These are phyloP conservation scores for Sminthurinus signatus DNA, from an alignment of 1,140 invertebrate species.

Conservation along the genomic window DNA sequence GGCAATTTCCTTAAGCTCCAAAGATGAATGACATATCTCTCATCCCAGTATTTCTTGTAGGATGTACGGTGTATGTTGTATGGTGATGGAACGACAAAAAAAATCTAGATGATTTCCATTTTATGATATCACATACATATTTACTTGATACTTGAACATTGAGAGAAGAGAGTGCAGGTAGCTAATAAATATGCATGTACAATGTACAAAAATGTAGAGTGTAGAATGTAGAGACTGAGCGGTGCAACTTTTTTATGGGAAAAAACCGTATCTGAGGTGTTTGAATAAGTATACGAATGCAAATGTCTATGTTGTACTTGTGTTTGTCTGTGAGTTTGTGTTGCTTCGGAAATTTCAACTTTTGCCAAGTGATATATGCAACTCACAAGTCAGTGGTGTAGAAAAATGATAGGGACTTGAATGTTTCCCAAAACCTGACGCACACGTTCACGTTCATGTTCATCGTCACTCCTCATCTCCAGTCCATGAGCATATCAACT, in stretches of 20 bases:
- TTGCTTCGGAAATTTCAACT: conserved; percentile 21
- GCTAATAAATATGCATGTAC: neutral
- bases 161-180: neutral
- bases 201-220: neutral
- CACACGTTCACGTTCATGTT: neutral
- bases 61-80: neutral
- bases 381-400: conserved; percentile 25
- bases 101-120: conserved; percentile 29
- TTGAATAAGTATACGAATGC: too few species aligned
- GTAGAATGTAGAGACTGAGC: neutral
- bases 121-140: conserved; percentile 28
- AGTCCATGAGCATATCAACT: neutral
- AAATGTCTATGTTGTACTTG: neutral
- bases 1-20: conserved; percentile 35
- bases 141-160: too few species aligned
- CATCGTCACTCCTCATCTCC: neutral
- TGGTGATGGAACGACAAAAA: conserved; percentile 25
- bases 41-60: conserved; percentile 10
- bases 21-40: conserved; percentile 37
- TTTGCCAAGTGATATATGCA: conserved; percentile 21
- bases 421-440: conserved; percentile 10
- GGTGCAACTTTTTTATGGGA: too few species aligned
- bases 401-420: conserved; percentile 32
- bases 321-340: neutral
- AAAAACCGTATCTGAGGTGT: too few species aligned